phyloP scores from a whole-genome alignment of 2,113 vertebrate species.

The Cavia aperea region DNA sequence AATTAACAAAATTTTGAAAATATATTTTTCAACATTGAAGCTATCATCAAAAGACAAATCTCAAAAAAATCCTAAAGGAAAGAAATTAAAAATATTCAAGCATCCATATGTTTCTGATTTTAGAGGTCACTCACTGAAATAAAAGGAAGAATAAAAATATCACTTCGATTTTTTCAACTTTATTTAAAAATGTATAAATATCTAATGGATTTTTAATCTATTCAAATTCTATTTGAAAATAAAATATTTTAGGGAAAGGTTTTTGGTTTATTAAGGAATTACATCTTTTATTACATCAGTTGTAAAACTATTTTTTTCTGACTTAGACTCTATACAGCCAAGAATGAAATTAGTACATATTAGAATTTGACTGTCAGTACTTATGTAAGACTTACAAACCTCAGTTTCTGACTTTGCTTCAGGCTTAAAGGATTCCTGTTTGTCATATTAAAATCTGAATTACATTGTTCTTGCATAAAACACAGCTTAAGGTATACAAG shows the following conservation, averaged over 20 bases:
- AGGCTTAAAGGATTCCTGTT: neutral
- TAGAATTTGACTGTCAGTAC: neutral
- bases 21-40: conserved; percentile 37
- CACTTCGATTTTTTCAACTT: conserved; percentile 4
- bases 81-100: neutral
- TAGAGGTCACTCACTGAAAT: conserved; percentile 11
- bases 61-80: conserved; percentile 5
- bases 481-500: neutral
- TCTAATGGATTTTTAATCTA: conserved; percentile 14
- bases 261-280: neutral
- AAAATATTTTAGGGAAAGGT: neutral
- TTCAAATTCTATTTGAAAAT: conserved; percentile 36
- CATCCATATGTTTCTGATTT: conserved; percentile 30
- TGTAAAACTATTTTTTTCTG: neutral
- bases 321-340: neutral
- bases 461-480: neutral
- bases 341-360: neutral
- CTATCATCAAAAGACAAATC: conserved; percentile 18
- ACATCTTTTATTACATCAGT: neutral
- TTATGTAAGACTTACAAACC: neutral
- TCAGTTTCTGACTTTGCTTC: neutral
- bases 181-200: conserved; percentile 17
- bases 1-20: conserved; percentile 41
- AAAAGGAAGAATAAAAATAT: neutral
- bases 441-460: conserved; percentile 1